phyloP scores from a whole-genome alignment of 2,888 invertebrate genomes.

The Dorcus parallelipipedus region DNA sequence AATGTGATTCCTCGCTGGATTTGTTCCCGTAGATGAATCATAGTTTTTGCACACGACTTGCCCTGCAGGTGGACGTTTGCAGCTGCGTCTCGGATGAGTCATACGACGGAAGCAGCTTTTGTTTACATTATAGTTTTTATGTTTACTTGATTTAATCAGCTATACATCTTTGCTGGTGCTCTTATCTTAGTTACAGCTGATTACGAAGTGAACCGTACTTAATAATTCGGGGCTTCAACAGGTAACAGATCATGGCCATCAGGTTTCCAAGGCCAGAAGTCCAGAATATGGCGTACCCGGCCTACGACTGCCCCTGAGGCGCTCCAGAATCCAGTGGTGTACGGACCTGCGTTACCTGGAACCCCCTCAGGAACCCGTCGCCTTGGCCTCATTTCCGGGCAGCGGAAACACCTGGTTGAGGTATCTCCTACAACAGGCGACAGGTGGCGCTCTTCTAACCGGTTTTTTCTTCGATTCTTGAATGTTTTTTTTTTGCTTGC shows the following conservation, averaged over 20 bases:
- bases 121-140: too few relatives aligned
- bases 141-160: too few relatives aligned
- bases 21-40: too few relatives aligned
- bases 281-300: constrained; percentile 40
- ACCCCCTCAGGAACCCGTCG: constrained; percentile 57
- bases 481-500: constrained; percentile 1
- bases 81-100: too few relatives aligned
- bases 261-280: constrained; percentile 22
- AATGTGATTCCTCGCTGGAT: too few relatives aligned
- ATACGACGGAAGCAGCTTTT: too few relatives aligned
- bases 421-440: constrained; percentile 74
- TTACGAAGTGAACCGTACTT: too few relatives aligned
- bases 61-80: too few relatives aligned
- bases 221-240: neutral
- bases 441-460: constrained; percentile 52
- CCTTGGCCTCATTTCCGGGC: constrained; percentile 77
- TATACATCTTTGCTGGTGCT: too few relatives aligned
- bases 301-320: constrained; percentile 37
- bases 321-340: constrained; percentile 54
- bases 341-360: constrained; percentile 48
- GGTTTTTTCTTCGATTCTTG: too few relatives aligned
- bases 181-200: too few relatives aligned
- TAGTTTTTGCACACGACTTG: too few relatives aligned
- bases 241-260: constrained; percentile 11
- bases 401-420: constrained; percentile 83